Evolutionary conservation across 2,888 invertebrate genomes (phyloP).

Genomic region (Bhutanitis thaidina): DNA sequence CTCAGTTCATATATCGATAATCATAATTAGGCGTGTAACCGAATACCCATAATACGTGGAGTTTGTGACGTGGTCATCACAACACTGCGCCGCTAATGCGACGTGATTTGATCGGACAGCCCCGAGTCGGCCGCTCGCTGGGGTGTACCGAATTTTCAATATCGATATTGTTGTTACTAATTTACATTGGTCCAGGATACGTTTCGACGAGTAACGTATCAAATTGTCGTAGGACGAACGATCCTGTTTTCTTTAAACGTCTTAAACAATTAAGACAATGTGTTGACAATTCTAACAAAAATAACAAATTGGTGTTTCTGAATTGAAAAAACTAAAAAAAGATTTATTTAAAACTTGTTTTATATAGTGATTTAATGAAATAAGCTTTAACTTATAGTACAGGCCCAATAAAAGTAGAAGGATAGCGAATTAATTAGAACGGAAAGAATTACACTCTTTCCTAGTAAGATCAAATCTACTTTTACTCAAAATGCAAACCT

Average conservation of each 20-base stretch:
- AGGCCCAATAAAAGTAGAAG: no score
- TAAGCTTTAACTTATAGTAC: no score
- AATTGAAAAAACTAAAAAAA: no score
- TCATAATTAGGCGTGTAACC: constrained; percentile 41
- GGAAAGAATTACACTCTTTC: no score
- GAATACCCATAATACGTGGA: constrained; percentile 49
- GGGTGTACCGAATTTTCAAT: constrained; percentile 36
- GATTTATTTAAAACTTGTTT: no score
- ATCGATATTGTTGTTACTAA: constrained; percentile 31
- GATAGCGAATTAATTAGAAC: no score
- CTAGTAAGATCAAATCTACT: no score
- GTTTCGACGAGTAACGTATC: not conserved
- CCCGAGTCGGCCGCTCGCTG: constrained; percentile 29
- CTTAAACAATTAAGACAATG: no score
- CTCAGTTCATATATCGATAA: constrained; percentile 9
- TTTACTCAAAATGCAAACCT: no score
- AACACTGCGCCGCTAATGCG: constrained; percentile 51
- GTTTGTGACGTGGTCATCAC: constrained; percentile 59
- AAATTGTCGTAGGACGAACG: not conserved
- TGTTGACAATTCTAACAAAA: no score
- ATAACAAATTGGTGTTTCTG: no score
- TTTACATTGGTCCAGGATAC: constrained; percentile 9
- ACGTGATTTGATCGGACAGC: constrained; percentile 48
- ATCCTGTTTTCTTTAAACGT: not conserved
- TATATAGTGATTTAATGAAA: no score